These are phyloP conservation scores for Etheostoma spectabile DNA, from an alignment of 2,113 vertebrate genomes.

Conservation along the genomic window DNA sequence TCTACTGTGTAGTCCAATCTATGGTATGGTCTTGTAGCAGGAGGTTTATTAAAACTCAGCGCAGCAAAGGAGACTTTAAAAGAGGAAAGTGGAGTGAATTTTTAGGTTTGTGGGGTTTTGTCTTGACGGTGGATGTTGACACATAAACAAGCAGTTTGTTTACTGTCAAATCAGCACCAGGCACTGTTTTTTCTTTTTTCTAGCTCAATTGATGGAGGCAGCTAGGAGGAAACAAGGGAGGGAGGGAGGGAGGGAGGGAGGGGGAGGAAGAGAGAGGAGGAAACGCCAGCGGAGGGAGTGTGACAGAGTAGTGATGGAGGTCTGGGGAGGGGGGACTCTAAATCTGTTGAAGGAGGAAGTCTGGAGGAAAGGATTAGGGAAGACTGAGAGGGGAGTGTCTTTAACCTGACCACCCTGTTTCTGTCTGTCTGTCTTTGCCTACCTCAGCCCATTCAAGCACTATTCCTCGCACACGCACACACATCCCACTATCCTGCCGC, in stretches of 20 bases:
- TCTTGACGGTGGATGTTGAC: constrained; percentile 17
- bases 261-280: constrained; percentile 70
- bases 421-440: constrained; percentile 52
- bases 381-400: constrained; percentile 78
- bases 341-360: constrained; percentile 86
- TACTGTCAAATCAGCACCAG: constrained; percentile 59
- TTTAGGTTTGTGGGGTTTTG: not conserved
- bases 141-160: constrained; percentile 43
- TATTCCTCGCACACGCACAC: constrained; percentile 8
- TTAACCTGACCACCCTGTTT: constrained; percentile 76
- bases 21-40: not conserved
- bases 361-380: constrained; percentile 88
- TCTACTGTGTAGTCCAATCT: not conserved
- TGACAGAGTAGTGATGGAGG: constrained; percentile 80
- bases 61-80: not conserved
- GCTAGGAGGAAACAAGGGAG: constrained; percentile 62
- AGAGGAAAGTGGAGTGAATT: not conserved
- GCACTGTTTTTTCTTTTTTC: constrained; percentile 4
- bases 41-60: constrained; percentile 7
- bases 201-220: constrained; percentile 55
- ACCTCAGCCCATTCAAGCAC: constrained; percentile 58
- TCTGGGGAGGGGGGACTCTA: constrained; percentile 69
- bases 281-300: constrained; percentile 74
- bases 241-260: constrained; percentile 69
- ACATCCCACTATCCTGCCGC: constrained; percentile 52